Evolutionary conservation across 2,888 invertebrate species (phyloP).

Genomic region (Nomada fabriciana): DNA sequence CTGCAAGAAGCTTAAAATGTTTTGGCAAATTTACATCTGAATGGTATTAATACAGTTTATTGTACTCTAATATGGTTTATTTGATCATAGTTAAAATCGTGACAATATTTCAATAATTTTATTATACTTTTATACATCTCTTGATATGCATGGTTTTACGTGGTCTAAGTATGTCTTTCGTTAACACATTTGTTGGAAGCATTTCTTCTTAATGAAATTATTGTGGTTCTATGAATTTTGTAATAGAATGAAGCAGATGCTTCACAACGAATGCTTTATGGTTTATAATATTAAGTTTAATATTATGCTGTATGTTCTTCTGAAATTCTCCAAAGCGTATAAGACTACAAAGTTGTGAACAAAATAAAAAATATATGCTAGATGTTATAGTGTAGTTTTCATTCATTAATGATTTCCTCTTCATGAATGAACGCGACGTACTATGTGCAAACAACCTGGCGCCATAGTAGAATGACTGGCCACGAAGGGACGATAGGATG

Average conservation of each 20-base stretch:
- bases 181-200: neutral
- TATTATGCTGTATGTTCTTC: slow-evolving; percentile 27
- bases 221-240: slow-evolving; percentile 12
- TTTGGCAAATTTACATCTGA: slow-evolving; percentile 33
- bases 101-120: slow-evolving; percentile 52
- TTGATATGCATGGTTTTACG: slow-evolving; percentile 36
- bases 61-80: slow-evolving; percentile 16
- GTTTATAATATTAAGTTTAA: slow-evolving; percentile 37
- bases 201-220: slow-evolving; percentile 19
- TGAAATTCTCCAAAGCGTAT: slow-evolving; percentile 46
- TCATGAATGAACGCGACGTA: neutral
- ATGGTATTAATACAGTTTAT: slow-evolving; percentile 22
- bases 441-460: too few species aligned
- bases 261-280: slow-evolving; percentile 29
- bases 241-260: slow-evolving; percentile 9
- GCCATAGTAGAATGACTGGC: too few species aligned
- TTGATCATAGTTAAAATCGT: slow-evolving; percentile 32
- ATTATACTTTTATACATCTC: slow-evolving; percentile 43
- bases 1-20: slow-evolving; percentile 49
- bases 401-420: slow-evolving; percentile 23
- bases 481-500: too few species aligned
- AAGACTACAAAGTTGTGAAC: slow-evolving; percentile 53
- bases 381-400: slow-evolving; percentile 46
- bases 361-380: slow-evolving; percentile 58
- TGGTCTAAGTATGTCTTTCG: slow-evolving; percentile 3